phyloP scores from a whole-genome alignment of 2,797 vertebrate genomes.

The Liparis tanakae region DNA sequence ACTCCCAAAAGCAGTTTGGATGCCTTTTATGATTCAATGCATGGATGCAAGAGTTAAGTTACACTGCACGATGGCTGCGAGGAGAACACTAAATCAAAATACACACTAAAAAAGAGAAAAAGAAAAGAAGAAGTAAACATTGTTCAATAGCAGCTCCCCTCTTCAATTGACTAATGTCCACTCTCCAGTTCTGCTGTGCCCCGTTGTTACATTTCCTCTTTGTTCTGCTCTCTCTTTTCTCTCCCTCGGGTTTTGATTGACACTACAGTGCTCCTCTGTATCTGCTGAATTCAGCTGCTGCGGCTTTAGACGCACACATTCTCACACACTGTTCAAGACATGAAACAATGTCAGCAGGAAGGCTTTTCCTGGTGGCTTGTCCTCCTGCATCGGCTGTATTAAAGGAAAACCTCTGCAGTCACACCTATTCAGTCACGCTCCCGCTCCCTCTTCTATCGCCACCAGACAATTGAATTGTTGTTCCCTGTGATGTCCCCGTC shows the following conservation, averaged over 20 bases:
- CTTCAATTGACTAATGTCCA: conserved; percentile 41
- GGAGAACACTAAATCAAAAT: conserved; percentile 20
- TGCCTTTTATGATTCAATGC: conserved; percentile 2
- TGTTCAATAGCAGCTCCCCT: conserved; percentile 20
- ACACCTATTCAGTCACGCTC: conserved; percentile 75
- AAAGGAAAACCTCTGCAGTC: conserved; percentile 75
- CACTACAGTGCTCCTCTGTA: conserved; percentile 66
- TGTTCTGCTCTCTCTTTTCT: conserved; percentile 40
- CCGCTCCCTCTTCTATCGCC: conserved; percentile 51
- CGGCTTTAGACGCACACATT: conserved; percentile 45
- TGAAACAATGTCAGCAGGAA: conserved; percentile 78
- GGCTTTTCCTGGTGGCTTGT: conserved; percentile 55
- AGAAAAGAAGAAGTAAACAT: conserved; percentile 1
- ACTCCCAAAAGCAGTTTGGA: not conserved
- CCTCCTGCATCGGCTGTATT: conserved; percentile 64
- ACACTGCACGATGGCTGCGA: conserved; percentile 10
- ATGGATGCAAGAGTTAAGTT: not conserved
- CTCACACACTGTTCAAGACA: conserved; percentile 55
- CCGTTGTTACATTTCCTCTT: conserved; percentile 54
- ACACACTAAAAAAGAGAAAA: not conserved
- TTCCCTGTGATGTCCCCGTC: conserved; percentile 76
- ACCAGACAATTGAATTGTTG: conserved; percentile 78
- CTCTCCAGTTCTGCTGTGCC: conserved; percentile 37
- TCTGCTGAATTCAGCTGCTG: conserved; percentile 78
- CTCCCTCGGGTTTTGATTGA: conserved; percentile 68